These are phyloP conservation scores for Bolinopsis microptera DNA, from an alignment of 37 sponge, comb jelly and placozoan species.

Conservation along the genomic window DNA sequence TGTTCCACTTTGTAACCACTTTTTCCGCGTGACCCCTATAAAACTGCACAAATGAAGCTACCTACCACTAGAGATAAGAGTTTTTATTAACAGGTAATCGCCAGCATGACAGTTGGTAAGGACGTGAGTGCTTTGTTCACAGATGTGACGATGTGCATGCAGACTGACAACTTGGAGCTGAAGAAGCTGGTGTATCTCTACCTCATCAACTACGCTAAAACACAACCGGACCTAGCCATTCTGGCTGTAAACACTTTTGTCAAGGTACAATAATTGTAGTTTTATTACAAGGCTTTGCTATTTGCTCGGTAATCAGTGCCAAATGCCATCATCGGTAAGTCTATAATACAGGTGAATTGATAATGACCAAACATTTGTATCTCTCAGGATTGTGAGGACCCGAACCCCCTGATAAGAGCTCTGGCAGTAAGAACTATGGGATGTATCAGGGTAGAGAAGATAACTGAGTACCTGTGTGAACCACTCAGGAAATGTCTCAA, in stretches of 20 bases:
- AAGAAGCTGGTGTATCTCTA: slow-evolving; percentile 99
- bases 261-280: slow-evolving; percentile 70
- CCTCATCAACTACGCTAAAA: slow-evolving; percentile 98
- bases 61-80: too few species aligned
- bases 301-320: too few species aligned
- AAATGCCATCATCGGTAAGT: too few species aligned
- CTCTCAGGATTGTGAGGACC: slow-evolving; percentile 61
- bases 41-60: too few species aligned
- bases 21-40: too few species aligned
- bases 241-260: slow-evolving; percentile 99
- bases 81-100: slow-evolving; percentile 91
- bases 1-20: too few species aligned
- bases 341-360: too few species aligned
- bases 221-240: slow-evolving; percentile 71
- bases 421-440: slow-evolving; percentile 43
- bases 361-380: too few species aligned
- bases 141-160: slow-evolving; percentile 98
- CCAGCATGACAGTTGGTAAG: slow-evolving; percentile 99
- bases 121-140: slow-evolving; percentile 90
- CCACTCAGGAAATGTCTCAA: slow-evolving; percentile 53
- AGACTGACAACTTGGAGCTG: slow-evolving; percentile 97
- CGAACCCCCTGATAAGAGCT: slow-evolving; percentile 50
- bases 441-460: slow-evolving; percentile 32
- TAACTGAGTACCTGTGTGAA: slow-evolving; percentile 50
- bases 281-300: too few species aligned